phyloP scores from a whole-genome alignment of 30 jellyfish, hydroid and myxozoan species.

The Catostylus mosaicus region DNA sequence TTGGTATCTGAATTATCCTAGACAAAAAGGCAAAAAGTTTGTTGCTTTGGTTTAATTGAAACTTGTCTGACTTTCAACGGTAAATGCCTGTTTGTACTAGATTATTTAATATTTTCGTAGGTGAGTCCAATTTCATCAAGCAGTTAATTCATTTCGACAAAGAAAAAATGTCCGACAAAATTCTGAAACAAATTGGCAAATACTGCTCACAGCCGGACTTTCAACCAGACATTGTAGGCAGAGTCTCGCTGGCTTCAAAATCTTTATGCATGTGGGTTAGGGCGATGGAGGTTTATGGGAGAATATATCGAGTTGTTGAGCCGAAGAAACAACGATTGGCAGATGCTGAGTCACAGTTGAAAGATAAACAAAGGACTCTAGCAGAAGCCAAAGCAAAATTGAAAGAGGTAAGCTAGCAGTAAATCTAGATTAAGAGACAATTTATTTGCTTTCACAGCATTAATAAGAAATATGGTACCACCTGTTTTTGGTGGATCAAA shows the following conservation, averaged over 20 bases:
- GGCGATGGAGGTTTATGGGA: conserved; percentile 99
- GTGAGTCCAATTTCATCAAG: conserved; percentile 93
- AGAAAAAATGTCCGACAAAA: conserved; percentile 97
- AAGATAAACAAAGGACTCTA: conserved; percentile 84
- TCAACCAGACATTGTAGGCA: conserved; percentile 97
- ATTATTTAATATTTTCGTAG: too few species aligned
- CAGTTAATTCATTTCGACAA: conserved; percentile 86
- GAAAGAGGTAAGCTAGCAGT: conserved; percentile 66
- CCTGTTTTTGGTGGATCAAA: too few species aligned
- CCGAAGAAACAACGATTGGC: conserved; percentile 93
- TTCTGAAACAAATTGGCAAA: conserved; percentile 92
- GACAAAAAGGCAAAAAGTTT: too few species aligned
- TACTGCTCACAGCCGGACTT: conserved; percentile 94
- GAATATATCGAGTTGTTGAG: conserved; percentile 96
- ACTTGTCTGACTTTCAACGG: too few species aligned
- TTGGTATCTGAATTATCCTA: too few species aligned
- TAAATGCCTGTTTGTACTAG: too few species aligned
- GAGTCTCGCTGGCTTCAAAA: conserved; percentile 98
- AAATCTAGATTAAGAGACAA: too few species aligned
- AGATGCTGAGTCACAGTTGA: conserved; percentile 90
- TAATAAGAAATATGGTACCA: too few species aligned
- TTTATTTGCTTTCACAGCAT: too few species aligned
- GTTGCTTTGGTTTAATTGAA: too few species aligned
- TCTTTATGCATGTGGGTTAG: conserved; percentile 99
- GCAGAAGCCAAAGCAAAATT: conserved; percentile 97